Evolutionary conservation across 2,888 invertebrate species (phyloP).

Genomic region (Cryptocheilus praepositus): DNA sequence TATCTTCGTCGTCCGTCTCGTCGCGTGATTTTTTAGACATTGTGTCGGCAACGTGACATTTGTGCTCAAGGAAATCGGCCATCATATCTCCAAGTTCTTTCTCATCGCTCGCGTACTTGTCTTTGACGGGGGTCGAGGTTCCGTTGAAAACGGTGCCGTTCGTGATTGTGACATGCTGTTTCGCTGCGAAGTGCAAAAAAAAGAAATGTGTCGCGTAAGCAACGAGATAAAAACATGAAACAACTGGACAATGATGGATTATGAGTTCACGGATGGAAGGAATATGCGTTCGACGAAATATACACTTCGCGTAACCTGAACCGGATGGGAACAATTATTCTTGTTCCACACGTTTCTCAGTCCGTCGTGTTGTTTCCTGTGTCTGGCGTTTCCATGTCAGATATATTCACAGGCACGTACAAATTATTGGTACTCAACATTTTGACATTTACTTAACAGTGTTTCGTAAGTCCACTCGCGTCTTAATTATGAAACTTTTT

Average conservation of each 20-base stretch:
- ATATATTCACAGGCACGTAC: too few species aligned
- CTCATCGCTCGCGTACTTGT: slow-evolving; percentile 73
- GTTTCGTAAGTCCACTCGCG: too few species aligned
- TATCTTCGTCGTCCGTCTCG: slow-evolving; percentile 68
- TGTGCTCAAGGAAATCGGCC: slow-evolving; percentile 71
- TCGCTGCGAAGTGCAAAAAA: slow-evolving; percentile 66
- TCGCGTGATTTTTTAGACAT: slow-evolving; percentile 70
- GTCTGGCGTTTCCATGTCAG: too few species aligned
- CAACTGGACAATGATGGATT: background rate
- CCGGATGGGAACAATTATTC: too few species aligned
- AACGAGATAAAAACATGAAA: slow-evolving; percentile 2
- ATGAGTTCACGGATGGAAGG: too few species aligned
- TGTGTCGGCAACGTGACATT: slow-evolving; percentile 66
- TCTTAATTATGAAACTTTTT: too few species aligned
- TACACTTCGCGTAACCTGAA: background rate
- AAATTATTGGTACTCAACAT: too few species aligned
- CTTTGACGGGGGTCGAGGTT: slow-evolving; percentile 74
- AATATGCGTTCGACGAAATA: too few species aligned
- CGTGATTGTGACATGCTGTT: slow-evolving; percentile 73
- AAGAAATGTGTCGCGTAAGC: slow-evolving; percentile 30
- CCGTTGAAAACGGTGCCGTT: slow-evolving; percentile 74
- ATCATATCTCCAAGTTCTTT: slow-evolving; percentile 72
- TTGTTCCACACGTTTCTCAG: too few species aligned
- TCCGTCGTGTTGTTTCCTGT: too few species aligned
- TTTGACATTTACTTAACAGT: too few species aligned